Base-by-base conservation (phyloP, 1,140 invertebrate species). In the Dolichoris vasculosae region DNA sequence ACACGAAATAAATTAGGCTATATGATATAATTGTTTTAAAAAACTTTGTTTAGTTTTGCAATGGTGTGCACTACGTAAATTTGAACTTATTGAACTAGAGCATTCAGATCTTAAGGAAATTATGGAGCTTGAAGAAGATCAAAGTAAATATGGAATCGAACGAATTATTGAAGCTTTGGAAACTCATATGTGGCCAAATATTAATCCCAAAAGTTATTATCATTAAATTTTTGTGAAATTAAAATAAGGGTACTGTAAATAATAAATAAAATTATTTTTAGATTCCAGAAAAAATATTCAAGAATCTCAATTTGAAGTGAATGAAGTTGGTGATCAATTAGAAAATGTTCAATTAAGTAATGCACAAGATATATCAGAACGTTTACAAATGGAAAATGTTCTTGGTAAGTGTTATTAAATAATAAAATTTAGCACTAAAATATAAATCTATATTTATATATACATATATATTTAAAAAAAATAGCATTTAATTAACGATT, bases 161-260 rank as follows among this genome's bases (percentile, higher is more conserved):
- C 94, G 97, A 92, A 94, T 97, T n/a, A 93, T 95, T 35, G 96
- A 97, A 94, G 96, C 96, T 86, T 91, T 97, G 43, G 94, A 97
- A 91, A 95, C 96, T 85, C 96, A 97, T 90, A 94, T 94, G 63
- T 97, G 97, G 97, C 94, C 96, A 71, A 97, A 97, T 91, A 93
- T 97, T 67, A 91, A 91, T 67, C 93, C 96, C 89, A 97, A 97
- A 95, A 94, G 95, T 95, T 83, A 38, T 59, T 55, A 30, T 32
- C 26, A 38, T 35, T 55, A 76, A 0, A 59, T 63, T 23, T 26
- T 63, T 38, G 64, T 82, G 7, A 69, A 48, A 7, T 82, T 51
- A 55, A 9, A 30, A 23, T 51, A 64, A 35, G 85, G 0, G 51
- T 55, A 77, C 9, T 83, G 9, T 63, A n/a, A 35, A 79, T 55